Evolutionary conservation across 2,797 vertebrate genomes (phyloP).

Genomic region (Melanotaenia parkinsoni): DNA sequence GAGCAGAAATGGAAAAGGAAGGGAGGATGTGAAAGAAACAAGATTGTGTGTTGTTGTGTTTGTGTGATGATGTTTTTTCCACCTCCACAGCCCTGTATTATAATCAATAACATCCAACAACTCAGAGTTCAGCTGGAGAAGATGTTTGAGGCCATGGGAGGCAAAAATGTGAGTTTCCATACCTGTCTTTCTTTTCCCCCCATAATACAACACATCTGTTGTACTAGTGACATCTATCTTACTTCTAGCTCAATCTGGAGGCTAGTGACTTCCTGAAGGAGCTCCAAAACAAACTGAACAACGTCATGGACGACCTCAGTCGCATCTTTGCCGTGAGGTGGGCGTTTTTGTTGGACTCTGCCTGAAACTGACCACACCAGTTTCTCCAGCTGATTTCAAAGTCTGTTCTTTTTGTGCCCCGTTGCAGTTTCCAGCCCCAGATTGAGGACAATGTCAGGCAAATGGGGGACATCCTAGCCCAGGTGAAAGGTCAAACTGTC

Average conservation of each 20-base stretch:
- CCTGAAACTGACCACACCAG: not conserved
- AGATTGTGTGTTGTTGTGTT: constrained; percentile 6
- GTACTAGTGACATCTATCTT: constrained; percentile 17
- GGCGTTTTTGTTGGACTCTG: constrained; percentile 21
- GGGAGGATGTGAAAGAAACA: constrained; percentile 1
- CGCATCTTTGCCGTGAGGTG: constrained; percentile 94
- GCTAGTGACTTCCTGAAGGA: constrained; percentile 98
- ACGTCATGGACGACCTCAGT: constrained; percentile 95
- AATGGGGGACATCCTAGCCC: constrained; percentile 96
- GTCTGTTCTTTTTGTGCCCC: constrained; percentile 8
- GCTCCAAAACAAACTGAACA: constrained; percentile 97
- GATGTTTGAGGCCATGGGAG: constrained; percentile 99
- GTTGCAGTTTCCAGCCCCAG: constrained; percentile 92
- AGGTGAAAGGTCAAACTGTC: constrained; percentile 96
- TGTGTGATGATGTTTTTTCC: constrained; percentile 40
- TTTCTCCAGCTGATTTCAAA: constrained; percentile 7
- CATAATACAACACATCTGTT: not conserved
- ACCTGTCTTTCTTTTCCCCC: not conserved
- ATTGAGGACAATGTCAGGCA: constrained; percentile 95
- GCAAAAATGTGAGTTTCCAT: constrained; percentile 88
- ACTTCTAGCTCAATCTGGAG: constrained; percentile 90
- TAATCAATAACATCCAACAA: constrained; percentile 99
- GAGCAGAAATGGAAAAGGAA: constrained; percentile 18
- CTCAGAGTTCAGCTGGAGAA: constrained; percentile 96
- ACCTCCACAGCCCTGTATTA: constrained; percentile 89